Percentiles rank a stretch among this genome's conserved stretches.
Conservation (phyloP, 2,797 vertebrate genomes). For the Ceryle rudis region DNA sequence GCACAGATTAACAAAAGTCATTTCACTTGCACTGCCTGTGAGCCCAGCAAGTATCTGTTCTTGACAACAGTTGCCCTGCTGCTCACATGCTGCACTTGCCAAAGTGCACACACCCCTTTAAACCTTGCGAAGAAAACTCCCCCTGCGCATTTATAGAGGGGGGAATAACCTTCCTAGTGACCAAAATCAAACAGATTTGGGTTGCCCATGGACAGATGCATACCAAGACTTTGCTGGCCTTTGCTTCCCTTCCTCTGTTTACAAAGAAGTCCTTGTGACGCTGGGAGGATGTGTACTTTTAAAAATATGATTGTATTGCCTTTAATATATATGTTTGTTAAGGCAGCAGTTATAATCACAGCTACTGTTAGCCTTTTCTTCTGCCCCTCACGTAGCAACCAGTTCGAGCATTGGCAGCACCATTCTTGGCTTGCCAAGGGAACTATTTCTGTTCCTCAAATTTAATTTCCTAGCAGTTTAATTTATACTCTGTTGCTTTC, state of each 20-base stretch:
- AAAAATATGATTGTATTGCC: background rate
- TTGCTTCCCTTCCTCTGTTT: background rate
- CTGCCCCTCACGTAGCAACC: conserved; percentile 24
- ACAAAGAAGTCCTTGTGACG: background rate
- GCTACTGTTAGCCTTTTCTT: background rate
- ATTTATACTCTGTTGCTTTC: background rate
- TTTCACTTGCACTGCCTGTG: background rate
- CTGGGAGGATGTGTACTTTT: background rate
- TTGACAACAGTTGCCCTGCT: background rate
- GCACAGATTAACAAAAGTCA: background rate
- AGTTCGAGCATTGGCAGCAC: background rate
- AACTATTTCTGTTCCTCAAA: conserved; percentile 6
- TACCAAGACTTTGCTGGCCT: background rate
- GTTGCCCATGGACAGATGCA: background rate
- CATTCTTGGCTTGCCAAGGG: background rate
- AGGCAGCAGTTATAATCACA: background rate
- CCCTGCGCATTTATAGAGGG: background rate
- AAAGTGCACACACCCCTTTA: background rate
- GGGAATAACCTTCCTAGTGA: background rate
- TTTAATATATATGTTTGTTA: background rate
- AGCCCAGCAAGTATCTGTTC: background rate
- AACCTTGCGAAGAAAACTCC: background rate
- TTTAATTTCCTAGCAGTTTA: background rate
- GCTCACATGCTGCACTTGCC: background rate
- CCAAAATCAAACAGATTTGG: background rate